phyloP scores from a whole-genome alignment of 2,888 invertebrate species.

The Morinoia aosen region DNA sequence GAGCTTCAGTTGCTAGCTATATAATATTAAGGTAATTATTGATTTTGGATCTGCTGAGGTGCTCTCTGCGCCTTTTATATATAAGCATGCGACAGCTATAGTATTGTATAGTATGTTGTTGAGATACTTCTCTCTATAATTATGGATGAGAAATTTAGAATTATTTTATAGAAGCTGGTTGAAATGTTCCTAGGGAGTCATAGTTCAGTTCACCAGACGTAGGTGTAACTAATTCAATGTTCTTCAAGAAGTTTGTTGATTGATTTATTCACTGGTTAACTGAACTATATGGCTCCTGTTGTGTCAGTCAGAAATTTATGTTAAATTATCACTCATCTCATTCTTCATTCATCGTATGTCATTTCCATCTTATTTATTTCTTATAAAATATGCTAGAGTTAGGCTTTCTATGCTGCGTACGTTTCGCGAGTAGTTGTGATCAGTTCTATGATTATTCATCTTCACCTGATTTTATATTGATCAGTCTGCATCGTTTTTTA shows the following conservation, averaged over 20 bases:
- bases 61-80: background rate
- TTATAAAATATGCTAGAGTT: background rate
- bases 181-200: constrained; percentile 8
- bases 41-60: background rate
- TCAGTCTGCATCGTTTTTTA: background rate
- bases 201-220: background rate
- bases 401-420: too few relatives aligned
- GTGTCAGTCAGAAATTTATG: background rate
- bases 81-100: background rate
- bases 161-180: background rate
- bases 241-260: background rate
- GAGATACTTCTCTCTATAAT: background rate
- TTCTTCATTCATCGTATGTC: background rate
- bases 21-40: constrained; percentile 1
- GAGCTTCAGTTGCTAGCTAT: background rate
- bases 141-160: background rate
- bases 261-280: background rate
- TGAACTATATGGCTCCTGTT: background rate
- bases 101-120: background rate
- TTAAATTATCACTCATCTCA: background rate
- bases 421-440: too few relatives aligned
- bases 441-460: background rate
- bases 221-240: background rate
- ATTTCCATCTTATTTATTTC: background rate
- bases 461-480: background rate